These are phyloP conservation scores for Bruchidius siliquastri DNA, from an alignment of 2,888 invertebrate genomes.

Conservation along the genomic window DNA sequence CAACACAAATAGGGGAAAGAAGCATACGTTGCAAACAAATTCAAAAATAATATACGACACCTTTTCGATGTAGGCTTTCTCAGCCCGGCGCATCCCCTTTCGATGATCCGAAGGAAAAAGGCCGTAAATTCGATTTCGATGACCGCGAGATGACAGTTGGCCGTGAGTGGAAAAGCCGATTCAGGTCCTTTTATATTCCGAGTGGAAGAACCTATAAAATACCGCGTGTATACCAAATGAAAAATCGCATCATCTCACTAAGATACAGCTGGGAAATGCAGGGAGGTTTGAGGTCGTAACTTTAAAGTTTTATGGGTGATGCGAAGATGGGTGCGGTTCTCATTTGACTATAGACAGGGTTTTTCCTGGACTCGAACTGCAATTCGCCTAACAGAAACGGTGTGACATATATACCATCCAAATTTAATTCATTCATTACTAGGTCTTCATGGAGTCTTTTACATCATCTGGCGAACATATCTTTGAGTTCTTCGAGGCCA, in stretches of 20 bases:
- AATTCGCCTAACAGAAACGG: too few species aligned
- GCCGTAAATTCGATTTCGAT: constrained; percentile 3
- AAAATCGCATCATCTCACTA: not conserved
- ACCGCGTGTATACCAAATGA: not conserved
- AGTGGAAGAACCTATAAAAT: not conserved
- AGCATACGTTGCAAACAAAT: not conserved
- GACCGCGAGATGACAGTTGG: not conserved
- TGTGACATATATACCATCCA: too few species aligned
- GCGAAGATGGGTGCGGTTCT: too few species aligned
- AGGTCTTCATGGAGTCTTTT: too few species aligned
- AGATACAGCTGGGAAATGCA: not conserved
- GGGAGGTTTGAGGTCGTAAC: not conserved
- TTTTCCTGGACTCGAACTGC: too few species aligned
- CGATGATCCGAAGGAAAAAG: not conserved
- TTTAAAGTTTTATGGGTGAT: not conserved
- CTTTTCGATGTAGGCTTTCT: not conserved
- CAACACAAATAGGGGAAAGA: not conserved
- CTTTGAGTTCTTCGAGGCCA: too few species aligned
- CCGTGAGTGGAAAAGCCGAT: not conserved
- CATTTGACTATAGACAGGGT: too few species aligned
- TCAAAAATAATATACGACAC: constrained; percentile 1
- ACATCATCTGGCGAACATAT: too few species aligned
- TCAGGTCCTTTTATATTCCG: not conserved
- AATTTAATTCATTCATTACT: too few species aligned
- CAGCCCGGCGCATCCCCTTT: not conserved